A percentile compares a stretch with the other conserved stretches of the same genome.
phyloP scores from a whole-genome alignment of 2,113 vertebrate species.

The Capreolus pygargus region DNA sequence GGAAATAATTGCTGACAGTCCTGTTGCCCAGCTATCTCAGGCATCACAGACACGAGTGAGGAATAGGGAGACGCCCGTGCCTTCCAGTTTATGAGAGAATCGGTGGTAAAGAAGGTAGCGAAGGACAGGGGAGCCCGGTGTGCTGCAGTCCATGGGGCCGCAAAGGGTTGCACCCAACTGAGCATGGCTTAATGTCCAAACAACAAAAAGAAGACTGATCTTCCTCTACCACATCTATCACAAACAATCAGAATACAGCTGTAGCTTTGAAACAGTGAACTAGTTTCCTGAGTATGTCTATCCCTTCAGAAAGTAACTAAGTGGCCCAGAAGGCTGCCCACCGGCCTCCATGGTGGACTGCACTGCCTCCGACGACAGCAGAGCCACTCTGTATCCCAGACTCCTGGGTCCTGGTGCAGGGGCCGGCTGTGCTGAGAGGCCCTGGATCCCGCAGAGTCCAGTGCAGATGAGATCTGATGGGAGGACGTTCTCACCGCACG shows the following conservation, averaged over 20 bases:
- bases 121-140: not conserved
- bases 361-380: accelerated
- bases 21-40: not conserved
- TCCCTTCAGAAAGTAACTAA: not conserved
- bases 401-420: accelerated
- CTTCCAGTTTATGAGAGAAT: not conserved
- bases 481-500: accelerated
- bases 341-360: accelerated
- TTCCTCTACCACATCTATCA: not conserved
- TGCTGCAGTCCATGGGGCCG: not conserved
- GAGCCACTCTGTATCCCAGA: no score
- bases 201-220: no score
- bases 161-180: accelerated
- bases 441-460: accelerated
- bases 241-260: not conserved
- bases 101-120: not conserved
- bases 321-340: not conserved
- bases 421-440: no score
- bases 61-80: accelerated
- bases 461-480: accelerated
- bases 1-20: not conserved
- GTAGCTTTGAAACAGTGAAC: not conserved
- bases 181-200: not conserved
- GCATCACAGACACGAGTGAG: not conserved
- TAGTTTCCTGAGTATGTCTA: not conserved